These are phyloP conservation scores for Apostichopus parvimensis DNA, from an alignment of 35 echinoderm and acorn worm species.

Conservation along the genomic window DNA sequence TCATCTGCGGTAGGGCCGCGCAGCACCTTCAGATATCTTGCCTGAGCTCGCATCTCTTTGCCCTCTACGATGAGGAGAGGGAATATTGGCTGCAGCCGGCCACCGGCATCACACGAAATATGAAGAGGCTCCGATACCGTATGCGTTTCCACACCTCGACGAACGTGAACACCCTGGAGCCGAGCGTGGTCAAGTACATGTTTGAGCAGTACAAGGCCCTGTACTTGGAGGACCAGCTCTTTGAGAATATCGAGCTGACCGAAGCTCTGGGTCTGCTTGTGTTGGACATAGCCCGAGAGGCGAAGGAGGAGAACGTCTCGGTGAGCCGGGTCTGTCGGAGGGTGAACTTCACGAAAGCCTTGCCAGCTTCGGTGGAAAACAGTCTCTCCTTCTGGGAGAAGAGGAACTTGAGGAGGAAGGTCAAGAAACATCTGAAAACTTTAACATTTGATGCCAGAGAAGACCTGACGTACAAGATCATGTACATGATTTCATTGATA, in stretches of 20 bases:
- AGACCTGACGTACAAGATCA: slow-evolving; percentile 66
- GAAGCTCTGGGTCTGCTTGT: slow-evolving; percentile 75
- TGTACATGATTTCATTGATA: slow-evolving; percentile 84
- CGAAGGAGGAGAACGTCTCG: slow-evolving; percentile 53
- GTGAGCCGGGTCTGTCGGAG: slow-evolving; percentile 10
- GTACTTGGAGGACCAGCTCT: slow-evolving; percentile 64
- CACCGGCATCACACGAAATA: background rate
- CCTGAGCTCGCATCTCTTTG: slow-evolving; percentile 70
- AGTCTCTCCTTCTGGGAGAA: slow-evolving; percentile 66
- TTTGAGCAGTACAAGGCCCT: slow-evolving; percentile 77
- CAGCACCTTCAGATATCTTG: slow-evolving; percentile 62
- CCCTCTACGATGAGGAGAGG: slow-evolving; percentile 45
- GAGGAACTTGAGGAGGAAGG: slow-evolving; percentile 72
- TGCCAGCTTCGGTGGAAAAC: slow-evolving; percentile 67
- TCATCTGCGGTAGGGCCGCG: slow-evolving; percentile 60
- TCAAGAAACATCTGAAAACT: slow-evolving; percentile 47
- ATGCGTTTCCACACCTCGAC: slow-evolving; percentile 79
- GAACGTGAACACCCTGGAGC: slow-evolving; percentile 57
- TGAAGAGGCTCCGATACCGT: slow-evolving; percentile 42
- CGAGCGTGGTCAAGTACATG: slow-evolving; percentile 80
- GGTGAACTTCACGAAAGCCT: slow-evolving; percentile 58
- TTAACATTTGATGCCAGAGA: slow-evolving; percentile 52
- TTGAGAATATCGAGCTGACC: slow-evolving; percentile 54
- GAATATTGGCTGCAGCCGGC: slow-evolving; percentile 55
- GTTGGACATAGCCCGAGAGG: slow-evolving; percentile 77